Evolutionary conservation across 2,888 invertebrate genomes (phyloP).

Genomic region (Oeneis ivallda): DNA sequence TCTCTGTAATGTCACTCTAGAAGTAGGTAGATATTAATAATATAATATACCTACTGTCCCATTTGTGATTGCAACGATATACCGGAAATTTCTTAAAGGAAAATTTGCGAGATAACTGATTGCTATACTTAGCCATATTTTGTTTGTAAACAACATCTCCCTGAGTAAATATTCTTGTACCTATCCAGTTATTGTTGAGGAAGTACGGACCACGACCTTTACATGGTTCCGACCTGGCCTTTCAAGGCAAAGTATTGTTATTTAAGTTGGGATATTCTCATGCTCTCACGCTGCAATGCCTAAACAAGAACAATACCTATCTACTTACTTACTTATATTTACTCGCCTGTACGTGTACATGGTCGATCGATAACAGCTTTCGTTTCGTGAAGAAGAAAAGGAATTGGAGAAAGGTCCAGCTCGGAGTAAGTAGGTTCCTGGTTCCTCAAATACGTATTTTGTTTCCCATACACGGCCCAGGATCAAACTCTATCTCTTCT

Average conservation of each 20-base stretch:
- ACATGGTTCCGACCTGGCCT: slow-evolving; percentile 28
- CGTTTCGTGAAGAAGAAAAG: too few species aligned
- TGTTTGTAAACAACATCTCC: slow-evolving; percentile 25
- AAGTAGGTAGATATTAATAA: too few species aligned
- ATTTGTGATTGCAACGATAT: neutral
- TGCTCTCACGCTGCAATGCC: slow-evolving; percentile 21
- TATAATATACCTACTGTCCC: too few species aligned
- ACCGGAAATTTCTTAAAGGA: slow-evolving; percentile 12
- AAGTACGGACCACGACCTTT: slow-evolving; percentile 33
- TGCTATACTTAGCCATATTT: slow-evolving; percentile 5
- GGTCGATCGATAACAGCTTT: too few species aligned
- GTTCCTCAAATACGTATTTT: too few species aligned
- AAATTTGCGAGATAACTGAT: neutral
- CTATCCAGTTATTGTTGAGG: slow-evolving; percentile 27
- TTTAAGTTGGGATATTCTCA: slow-evolving; percentile 28
- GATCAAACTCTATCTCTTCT: neutral
- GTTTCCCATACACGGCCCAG: neutral
- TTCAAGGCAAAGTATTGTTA: slow-evolving; percentile 21
- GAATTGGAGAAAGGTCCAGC: too few species aligned
- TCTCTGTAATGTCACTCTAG: too few species aligned
- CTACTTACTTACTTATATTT: too few species aligned
- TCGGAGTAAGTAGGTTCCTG: too few species aligned
- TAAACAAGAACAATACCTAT: slow-evolving; percentile 15
- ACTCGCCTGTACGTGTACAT: neutral
- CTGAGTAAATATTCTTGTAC: slow-evolving; percentile 33